Conservation (phyloP, 2,797 vertebrate species). For the Sandelia bainsii region DNA sequence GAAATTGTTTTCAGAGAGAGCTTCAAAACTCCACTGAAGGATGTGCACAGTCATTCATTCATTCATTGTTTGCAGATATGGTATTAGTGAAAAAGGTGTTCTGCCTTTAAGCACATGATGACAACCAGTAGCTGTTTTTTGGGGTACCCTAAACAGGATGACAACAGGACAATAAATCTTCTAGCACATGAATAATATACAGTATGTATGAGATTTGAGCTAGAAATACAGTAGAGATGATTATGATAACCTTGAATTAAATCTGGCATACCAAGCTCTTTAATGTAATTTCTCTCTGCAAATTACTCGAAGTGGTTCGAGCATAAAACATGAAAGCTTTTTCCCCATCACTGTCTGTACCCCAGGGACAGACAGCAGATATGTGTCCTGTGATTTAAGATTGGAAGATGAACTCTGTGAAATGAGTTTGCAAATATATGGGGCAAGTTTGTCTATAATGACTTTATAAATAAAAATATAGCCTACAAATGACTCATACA, state of each 20-base stretch:
- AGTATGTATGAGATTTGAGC: not conserved
- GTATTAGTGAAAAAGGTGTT: not conserved
- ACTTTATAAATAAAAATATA: not conserved
- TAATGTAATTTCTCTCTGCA: not conserved
- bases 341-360: not conserved
- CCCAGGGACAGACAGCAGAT: not conserved
- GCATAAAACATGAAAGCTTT: not conserved
- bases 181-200: not conserved
- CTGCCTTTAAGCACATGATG: not conserved
- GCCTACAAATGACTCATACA: not conserved
- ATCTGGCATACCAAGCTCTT: not conserved
- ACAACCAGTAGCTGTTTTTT: too few species aligned
- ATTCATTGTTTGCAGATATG: too few species aligned
- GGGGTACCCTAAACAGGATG: too few species aligned
- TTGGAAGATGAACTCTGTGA: not conserved
- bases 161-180: not conserved
- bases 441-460: not conserved
- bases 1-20: slow-evolving; percentile 8
- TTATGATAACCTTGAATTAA: not conserved
- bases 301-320: not conserved
- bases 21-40: slow-evolving; percentile 30
- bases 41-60: slow-evolving; percentile 20
- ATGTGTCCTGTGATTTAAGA: slow-evolving; percentile 1
- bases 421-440: not conserved
- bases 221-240: not conserved